Conservation (phyloP, 2,888 invertebrate genomes). For the Cyclophora albipunctata region DNA sequence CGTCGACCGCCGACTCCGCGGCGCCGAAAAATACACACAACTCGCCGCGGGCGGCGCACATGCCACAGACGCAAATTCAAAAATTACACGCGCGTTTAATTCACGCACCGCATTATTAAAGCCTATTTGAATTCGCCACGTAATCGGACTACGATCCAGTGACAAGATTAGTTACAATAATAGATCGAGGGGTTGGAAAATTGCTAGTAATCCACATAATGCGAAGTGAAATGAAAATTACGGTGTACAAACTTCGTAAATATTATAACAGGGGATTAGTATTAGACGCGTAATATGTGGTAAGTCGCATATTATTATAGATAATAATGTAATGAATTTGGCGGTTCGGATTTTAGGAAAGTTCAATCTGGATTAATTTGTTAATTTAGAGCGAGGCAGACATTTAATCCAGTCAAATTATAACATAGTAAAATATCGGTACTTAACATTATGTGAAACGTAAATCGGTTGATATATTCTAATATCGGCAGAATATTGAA, state of each 20-base stretch:
- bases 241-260: conserved; percentile 30
- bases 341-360: conserved; percentile 2
- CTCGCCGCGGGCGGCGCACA: conserved; percentile 57
- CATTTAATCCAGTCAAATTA: no score
- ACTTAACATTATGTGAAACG: no score
- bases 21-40: conserved; percentile 42
- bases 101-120: conserved; percentile 53
- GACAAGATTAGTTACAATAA: conserved; percentile 67
- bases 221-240: conserved; percentile 51
- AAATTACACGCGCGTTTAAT: conserved; percentile 68
- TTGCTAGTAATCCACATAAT: conserved; percentile 48
- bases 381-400: no score
- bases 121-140: conserved; percentile 45
- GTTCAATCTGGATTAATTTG: background rate
- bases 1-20: conserved; percentile 34
- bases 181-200: conserved; percentile 43
- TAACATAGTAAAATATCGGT: no score
- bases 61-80: conserved; percentile 54
- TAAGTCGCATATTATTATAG: conserved; percentile 13
- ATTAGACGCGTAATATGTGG: conserved; percentile 22
- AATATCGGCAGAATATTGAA: no score
- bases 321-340: conserved; percentile 6
- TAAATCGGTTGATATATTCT: no score
- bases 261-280: conserved; percentile 26
- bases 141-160: conserved; percentile 65